phyloP scores from a whole-genome alignment of 2,113 vertebrate species.

The Cinclus cinclus region DNA sequence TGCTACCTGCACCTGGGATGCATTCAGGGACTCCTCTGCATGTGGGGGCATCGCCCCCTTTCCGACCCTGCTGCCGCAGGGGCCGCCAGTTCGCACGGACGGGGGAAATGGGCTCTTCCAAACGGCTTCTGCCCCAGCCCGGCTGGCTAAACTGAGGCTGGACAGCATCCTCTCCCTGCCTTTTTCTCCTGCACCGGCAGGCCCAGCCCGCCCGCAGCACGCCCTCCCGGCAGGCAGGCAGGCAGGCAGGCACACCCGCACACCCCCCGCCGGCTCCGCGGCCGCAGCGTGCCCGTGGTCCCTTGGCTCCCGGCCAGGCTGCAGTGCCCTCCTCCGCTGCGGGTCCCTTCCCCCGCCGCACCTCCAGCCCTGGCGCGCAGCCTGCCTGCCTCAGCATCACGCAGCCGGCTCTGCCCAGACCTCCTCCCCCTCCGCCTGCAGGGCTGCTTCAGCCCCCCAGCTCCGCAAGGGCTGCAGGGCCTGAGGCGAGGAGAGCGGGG shows the following conservation, averaged over 20 bases:
- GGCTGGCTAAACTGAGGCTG: not conserved
- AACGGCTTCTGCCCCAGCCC: too few relatives aligned
- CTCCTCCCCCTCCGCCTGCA: not conserved
- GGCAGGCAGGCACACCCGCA: not conserved
- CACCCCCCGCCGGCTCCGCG: not conserved
- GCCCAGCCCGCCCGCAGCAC: not conserved
- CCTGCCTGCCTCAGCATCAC: not conserved
- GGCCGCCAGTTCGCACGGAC: not conserved
- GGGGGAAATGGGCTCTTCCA: not conserved
- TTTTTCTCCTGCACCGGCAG: not conserved
- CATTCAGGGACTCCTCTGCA: too few relatives aligned
- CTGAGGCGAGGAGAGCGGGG: not conserved
- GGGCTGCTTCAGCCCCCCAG: not conserved
- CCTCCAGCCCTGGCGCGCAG: not conserved
- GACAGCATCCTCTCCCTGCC: not conserved
- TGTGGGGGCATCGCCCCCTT: fast-evolving
- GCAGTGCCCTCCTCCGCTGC: constrained; percentile 27
- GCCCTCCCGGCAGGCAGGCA: not conserved
- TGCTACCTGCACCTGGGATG: fast-evolving
- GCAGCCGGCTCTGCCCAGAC: not conserved
- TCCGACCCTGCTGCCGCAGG: not conserved
- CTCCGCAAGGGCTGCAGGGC: not conserved
- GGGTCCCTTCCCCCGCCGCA: constrained; percentile 20
- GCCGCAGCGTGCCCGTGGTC: not conserved
- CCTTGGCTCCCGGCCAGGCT: constrained; percentile 55